These are phyloP conservation scores for Notodonta dromedarius DNA, from an alignment of 2,888 invertebrate species.

Conservation along the genomic window DNA sequence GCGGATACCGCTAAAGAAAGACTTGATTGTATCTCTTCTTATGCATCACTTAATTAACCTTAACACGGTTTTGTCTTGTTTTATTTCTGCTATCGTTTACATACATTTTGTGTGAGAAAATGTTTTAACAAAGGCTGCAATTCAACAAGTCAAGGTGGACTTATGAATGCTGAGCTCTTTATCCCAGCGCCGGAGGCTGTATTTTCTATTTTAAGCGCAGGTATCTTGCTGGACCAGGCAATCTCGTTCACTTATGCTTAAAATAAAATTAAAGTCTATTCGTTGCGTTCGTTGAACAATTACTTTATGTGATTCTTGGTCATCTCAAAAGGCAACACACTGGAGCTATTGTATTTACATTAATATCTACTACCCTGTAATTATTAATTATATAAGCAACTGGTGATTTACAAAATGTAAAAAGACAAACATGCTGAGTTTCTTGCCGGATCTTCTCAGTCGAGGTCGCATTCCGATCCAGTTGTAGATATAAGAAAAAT, in stretches of 20 bases:
- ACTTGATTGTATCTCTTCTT: slow-evolving; percentile 53
- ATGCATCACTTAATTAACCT: slow-evolving; percentile 57
- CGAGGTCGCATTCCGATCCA: no score
- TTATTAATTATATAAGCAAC: no score
- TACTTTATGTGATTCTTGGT: no score
- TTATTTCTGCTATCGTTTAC: slow-evolving; percentile 44
- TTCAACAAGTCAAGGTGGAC: slow-evolving; percentile 39
- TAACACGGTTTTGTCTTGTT: slow-evolving; percentile 61
- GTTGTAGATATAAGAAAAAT: no score
- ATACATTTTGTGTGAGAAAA: slow-evolving; percentile 39
- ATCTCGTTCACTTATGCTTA: slow-evolving; percentile 46
- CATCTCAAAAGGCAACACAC: no score
- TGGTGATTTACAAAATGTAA: no score
- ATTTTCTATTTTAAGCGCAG: slow-evolving; percentile 64
- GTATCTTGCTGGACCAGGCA: slow-evolving; percentile 56
- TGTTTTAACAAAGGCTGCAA: slow-evolving; percentile 33
- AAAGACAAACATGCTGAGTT: no score
- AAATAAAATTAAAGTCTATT: slow-evolving; percentile 64
- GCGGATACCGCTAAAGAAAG: slow-evolving; percentile 54
- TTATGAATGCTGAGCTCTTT: slow-evolving; percentile 59
- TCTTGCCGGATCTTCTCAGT: no score
- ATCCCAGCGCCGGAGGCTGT: slow-evolving; percentile 46
- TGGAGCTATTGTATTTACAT: no score
- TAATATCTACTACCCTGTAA: no score
- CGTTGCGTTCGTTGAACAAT: slow-evolving; percentile 34